Percentiles rank a stretch among this genome's conserved stretches.
These are phyloP conservation scores for Pseudococcus viburni DNA, from an alignment of 2,888 invertebrate genomes.

Conservation along the genomic window DNA sequence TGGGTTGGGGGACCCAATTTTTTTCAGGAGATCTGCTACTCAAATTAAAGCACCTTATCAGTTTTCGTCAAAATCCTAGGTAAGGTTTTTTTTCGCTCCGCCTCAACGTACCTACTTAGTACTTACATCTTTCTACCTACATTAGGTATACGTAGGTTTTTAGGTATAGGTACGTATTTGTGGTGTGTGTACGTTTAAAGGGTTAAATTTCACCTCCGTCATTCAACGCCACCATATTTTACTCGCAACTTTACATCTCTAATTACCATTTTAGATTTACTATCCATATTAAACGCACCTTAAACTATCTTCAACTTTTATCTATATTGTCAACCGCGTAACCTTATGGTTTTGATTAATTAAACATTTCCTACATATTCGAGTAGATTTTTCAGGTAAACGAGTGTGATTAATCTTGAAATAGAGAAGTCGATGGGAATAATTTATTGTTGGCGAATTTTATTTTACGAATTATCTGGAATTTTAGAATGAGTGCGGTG, in stretches of 20 bases:
- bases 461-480: background rate
- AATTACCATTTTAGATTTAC: background rate
- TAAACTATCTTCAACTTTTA: background rate
- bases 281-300: background rate
- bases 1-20: too few species aligned
- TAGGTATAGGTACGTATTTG: background rate
- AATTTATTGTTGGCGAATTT: background rate
- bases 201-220: background rate
- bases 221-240: conserved; percentile 20
- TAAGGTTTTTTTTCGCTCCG: too few species aligned
- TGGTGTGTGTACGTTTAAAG: background rate
- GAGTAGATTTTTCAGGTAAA: background rate
- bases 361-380: background rate
- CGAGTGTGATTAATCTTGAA: background rate
- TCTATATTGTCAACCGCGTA: conserved; percentile 10
- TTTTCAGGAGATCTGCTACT: too few species aligned
- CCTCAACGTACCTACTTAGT: too few species aligned
- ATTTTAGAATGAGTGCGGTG: too few species aligned
- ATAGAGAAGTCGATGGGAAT: background rate
- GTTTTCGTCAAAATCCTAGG: too few species aligned
- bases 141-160: too few species aligned
- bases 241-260: conserved; percentile 1
- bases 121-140: too few species aligned
- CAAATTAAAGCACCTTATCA: too few species aligned
- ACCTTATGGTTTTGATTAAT: conserved; percentile 16